Percentiles rank a stretch among this genome's conserved stretches.
phyloP scores from a whole-genome alignment of 2,797 vertebrate genomes.

The Meda fulgida region DNA sequence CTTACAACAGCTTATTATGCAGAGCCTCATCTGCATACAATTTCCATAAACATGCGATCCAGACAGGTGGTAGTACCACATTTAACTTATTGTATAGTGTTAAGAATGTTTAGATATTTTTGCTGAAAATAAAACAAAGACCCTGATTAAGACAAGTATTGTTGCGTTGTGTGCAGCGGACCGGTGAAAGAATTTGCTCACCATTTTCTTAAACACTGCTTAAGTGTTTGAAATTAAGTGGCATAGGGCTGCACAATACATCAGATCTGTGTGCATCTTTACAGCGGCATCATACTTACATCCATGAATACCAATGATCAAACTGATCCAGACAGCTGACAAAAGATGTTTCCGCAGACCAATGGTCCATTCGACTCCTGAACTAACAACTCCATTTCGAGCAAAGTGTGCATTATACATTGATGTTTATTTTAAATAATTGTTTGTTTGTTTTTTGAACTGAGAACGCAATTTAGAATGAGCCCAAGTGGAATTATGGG shows the following conservation, averaged over 20 bases:
- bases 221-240: neutral
- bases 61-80: neutral
- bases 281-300: neutral
- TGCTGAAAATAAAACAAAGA: neutral
- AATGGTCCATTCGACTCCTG: neutral
- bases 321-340: constrained; percentile 23
- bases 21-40: neutral
- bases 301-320: constrained; percentile 25
- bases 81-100: neutral
- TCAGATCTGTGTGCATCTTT: constrained; percentile 11
- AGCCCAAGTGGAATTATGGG: neutral
- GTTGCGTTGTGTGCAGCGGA: neutral
- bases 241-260: neutral
- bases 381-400: neutral
- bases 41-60: neutral
- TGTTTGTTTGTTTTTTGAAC: neutral
- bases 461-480: neutral
- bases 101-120: neutral
- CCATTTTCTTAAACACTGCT: neutral
- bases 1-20: neutral
- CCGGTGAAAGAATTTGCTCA: neutral
- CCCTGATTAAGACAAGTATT: constrained; percentile 11
- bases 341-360: constrained; percentile 34
- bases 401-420: constrained; percentile 12
- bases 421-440: constrained; percentile 9